Evolutionary conservation across 2,888 invertebrate genomes (phyloP), one percentile per base, ranked within the genome.

Genomic region (Xanthorhoe spadicearia): DNA sequence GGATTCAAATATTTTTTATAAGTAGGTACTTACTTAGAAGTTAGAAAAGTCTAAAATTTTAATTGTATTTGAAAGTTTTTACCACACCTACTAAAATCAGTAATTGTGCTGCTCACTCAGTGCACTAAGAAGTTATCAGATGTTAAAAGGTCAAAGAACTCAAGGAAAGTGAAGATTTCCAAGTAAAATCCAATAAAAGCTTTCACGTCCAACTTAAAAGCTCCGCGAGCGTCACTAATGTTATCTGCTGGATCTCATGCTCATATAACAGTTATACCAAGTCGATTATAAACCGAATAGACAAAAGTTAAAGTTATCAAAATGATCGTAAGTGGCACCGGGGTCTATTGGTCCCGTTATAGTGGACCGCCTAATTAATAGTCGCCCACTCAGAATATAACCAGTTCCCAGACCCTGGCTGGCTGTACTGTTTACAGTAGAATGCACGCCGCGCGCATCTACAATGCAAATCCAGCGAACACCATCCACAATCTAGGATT

Each of bases 381-480:
- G 82, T 84, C 87, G 86, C 89, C 89, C 87, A 88, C 88, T 85
- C 84, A 79, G 80, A 82, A 75, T 78, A 81, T 85, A 88, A 89
- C 90, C 83, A 80, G 87, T 85, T 86, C 78, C 77, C 73, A 75
- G 77, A 71, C 70, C 5, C 6, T 7, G 10, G 70, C 74, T 73
- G 73, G 73, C 68, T 71, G 73, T 74, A 71, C 67, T 84, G 84
- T 84, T 83, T 83, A 83, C 81, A 81, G 83, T 82, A 85, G 80
- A 80, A 77, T 83, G 83, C 85, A 87, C 77, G 81, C 81, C 78
- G 80, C 78, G 83, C 85, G 86, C 87, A 90, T 89, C 88, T 88
- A 90, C 87, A 88, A 89, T 90, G 91, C 90, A 90, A 90, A 91
- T 90, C 83, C 70, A 81, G 80, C 81, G 80, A 87, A 87, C 86